These are phyloP conservation scores for roundworm (Caenorhabditis elegans) DNA, from an alignment of 1,140 invertebrate genomes.

Conservation along the genomic window WBcel235 BX284602.5:9161501-9162000, in stretches of 20 bases:
- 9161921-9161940: conserved; percentile 65
- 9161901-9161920: conserved; percentile 63
- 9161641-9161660: too few species aligned
- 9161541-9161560: not conserved
- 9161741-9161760: too few species aligned
- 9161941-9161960: conserved; percentile 62
- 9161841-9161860: conserved; percentile 10
- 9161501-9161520: not conserved
- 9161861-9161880: conserved; percentile 46
- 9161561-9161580: not conserved
- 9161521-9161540: not conserved
- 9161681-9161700: too few species aligned
- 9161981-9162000: conserved; percentile 58
- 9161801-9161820: conserved; percentile 33
- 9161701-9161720: too few species aligned
- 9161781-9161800: too few species aligned
- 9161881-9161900: conserved; percentile 48
- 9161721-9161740: too few species aligned
- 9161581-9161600: not conserved
- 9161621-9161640: too few species aligned
- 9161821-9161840: not conserved
- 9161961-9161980: conserved; percentile 62
- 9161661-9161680: too few species aligned
- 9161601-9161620: too few species aligned
- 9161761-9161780: too few species aligned